Percentiles rank a stretch among this genome's conserved stretches.
These are phyloP conservation scores for Goniozus legneri DNA, from an alignment of 1,140 invertebrate genomes.

Conservation along the genomic window DNA sequence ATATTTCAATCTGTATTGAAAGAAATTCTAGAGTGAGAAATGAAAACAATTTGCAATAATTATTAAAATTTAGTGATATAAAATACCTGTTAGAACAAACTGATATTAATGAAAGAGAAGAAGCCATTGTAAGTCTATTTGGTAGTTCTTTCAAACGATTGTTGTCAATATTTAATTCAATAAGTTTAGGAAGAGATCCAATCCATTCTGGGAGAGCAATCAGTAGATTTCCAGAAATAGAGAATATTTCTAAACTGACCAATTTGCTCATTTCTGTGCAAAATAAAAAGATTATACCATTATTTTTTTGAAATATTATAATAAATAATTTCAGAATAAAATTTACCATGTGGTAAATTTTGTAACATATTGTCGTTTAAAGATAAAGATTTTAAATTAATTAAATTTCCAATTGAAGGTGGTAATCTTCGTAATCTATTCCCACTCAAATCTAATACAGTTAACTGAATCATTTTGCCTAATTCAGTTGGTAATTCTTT, in stretches of 20 bases:
- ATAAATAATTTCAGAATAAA: not conserved
- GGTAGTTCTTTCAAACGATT: slow-evolving; percentile 40
- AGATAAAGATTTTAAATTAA: slow-evolving; percentile 24
- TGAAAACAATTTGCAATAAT: not conserved
- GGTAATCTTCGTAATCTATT: slow-evolving; percentile 32
- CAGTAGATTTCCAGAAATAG: slow-evolving; percentile 34
- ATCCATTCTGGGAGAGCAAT: slow-evolving; percentile 39
- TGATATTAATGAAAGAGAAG: slow-evolving; percentile 33
- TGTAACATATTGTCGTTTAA: slow-evolving; percentile 35
- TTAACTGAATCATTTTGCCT: slow-evolving; percentile 26
- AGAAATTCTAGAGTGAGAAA: slow-evolving; percentile 5
- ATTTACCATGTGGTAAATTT: slow-evolving; percentile 31
- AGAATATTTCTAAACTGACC: slow-evolving; percentile 31
- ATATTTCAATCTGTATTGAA: slow-evolving; percentile 29
- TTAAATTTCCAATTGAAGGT: slow-evolving; percentile 22
- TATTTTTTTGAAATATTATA: slow-evolving; percentile 1
- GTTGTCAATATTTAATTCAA: slow-evolving; percentile 35
- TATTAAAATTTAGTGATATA: too few relatives aligned
- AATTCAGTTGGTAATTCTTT: slow-evolving; percentile 30
- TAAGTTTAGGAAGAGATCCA: slow-evolving; percentile 34
- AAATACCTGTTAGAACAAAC: slow-evolving; percentile 38
- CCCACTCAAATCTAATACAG: slow-evolving; percentile 35
- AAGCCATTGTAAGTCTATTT: slow-evolving; percentile 36
- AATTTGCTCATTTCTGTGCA: slow-evolving; percentile 29
- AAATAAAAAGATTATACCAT: slow-evolving; percentile 4